Evolutionary conservation across 2,113 vertebrate genomes (phyloP), one percentile per base, ranked within the genome.

Genomic region (Ammodytes dubius): DNA sequence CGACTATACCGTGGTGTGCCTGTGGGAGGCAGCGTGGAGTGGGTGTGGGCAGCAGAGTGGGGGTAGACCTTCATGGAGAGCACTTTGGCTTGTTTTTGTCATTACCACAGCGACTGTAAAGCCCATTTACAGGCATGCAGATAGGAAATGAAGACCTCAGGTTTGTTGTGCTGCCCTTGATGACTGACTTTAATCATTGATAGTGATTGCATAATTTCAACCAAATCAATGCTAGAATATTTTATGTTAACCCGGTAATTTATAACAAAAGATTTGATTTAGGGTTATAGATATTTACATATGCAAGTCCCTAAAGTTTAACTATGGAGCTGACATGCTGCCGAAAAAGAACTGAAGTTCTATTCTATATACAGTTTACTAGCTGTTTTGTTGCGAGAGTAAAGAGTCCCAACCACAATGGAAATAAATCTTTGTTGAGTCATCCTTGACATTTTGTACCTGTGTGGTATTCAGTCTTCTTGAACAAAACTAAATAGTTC

Each of bases 51-150:
- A 49, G 81, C 78, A 40, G 43, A 91, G 81, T n/a, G 50, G 80
- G 27, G 74, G 82, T 69, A 83, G 46, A 85, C 73, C 57, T 74
- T 74, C 67, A 79, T 77, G 40, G 63, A 90, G 89, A 87, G 91
- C 87, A 88, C 87, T 91, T 69, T 72, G 77, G 71, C 65, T 86
- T 89, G 87, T 90, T 88, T 80, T 83, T 88, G 77, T 84, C 69
- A 84, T 77, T 65, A 84, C 74, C 42, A 46, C 35, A 0, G 43
- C 45, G 53, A 82, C 46, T 47, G 43, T 37, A 70, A 74, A 86
- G 67, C 75, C 75, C 78, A 77, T 79, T 82, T 83, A 39, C 78
- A 70, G 69, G 72, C 45, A 43, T 58, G 64, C 61, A 77, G 77
- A 80, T 66, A 70, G 70, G 54, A 76, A 43, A 15, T 6, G 79